Conservation (phyloP, 1,140 invertebrate species). For the Drosophila carrolli region DNA sequence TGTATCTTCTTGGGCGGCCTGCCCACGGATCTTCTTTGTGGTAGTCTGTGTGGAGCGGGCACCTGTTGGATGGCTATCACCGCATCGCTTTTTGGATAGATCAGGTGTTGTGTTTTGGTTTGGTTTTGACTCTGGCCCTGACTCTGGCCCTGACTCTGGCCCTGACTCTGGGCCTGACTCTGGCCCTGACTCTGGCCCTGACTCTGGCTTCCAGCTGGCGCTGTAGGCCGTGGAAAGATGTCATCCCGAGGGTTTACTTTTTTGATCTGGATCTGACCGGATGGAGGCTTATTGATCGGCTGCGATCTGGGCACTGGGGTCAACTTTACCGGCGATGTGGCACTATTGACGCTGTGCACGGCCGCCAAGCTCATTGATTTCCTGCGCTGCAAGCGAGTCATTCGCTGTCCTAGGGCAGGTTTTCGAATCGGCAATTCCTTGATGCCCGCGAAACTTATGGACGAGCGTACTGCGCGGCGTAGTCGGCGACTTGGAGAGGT, state of each 20-base stretch:
- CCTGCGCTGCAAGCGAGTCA: slow-evolving; percentile 56
- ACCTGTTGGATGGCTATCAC: no score
- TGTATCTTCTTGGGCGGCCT: slow-evolving; percentile 2
- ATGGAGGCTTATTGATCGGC: neutral
- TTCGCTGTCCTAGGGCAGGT: slow-evolving; percentile 18
- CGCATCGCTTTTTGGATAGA: neutral
- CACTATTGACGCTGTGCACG: slow-evolving; percentile 19
- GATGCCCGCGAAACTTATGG: slow-evolving; percentile 6
- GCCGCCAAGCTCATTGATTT: slow-evolving; percentile 49
- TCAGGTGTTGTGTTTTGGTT: neutral
- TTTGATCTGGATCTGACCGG: neutral
- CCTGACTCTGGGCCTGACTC: neutral
- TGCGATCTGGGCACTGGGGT: slow-evolving; percentile 40
- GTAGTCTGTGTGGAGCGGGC: neutral
- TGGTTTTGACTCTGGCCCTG: neutral
- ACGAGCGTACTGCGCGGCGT: neutral
- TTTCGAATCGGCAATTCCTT: slow-evolving; percentile 51
- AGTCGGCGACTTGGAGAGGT: slow-evolving; percentile 21
- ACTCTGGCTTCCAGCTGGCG: neutral
- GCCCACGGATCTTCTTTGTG: neutral
- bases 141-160: neutral
- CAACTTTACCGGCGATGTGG: slow-evolving; percentile 66
- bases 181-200: neutral
- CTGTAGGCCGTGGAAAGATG: slow-evolving; percentile 39
- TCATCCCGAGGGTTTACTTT: slow-evolving; percentile 19